Conservation (phyloP, 2,797 vertebrate species). For the Myripristis murdjan region DNA sequence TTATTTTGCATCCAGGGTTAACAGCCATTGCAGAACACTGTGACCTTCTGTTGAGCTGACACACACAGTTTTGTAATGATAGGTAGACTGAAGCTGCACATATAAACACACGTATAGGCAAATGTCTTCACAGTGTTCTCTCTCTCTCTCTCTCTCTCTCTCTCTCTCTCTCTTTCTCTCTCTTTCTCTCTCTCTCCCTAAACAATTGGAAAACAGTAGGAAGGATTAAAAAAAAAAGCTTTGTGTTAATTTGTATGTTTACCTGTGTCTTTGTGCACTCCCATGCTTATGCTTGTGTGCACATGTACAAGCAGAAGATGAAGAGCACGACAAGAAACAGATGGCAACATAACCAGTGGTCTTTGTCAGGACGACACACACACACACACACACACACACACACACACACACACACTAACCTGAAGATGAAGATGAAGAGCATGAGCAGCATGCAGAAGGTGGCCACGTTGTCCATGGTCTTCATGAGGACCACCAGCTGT, state of each 20-base stretch:
- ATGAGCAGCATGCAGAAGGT: slow-evolving; percentile 95
- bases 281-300: not conserved
- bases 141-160: too few relatives aligned
- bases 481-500: slow-evolving; percentile 93
- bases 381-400: too few relatives aligned
- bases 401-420: slow-evolving; percentile 71
- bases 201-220: too few relatives aligned
- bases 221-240: too few relatives aligned
- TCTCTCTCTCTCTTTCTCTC: too few relatives aligned
- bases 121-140: too few relatives aligned
- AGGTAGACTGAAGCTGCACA: not conserved
- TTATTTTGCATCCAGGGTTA: slow-evolving; percentile 48
- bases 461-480: slow-evolving; percentile 94
- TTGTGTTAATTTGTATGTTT: too few relatives aligned
- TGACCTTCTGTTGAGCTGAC: slow-evolving; percentile 31
- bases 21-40: slow-evolving; percentile 21
- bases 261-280: too few relatives aligned
- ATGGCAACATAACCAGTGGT: slow-evolving; percentile 98
- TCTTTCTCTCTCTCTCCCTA: too few relatives aligned
- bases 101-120: not conserved
- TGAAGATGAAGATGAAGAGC: slow-evolving; percentile 93
- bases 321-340: too few relatives aligned
- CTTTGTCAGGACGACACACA: slow-evolving; percentile 95
- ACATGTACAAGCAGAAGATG: slow-evolving; percentile 95
- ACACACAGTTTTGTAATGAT: not conserved